Conservation (phyloP, 2,888 invertebrate genomes). For the Leucoptera coffeella region DNA sequence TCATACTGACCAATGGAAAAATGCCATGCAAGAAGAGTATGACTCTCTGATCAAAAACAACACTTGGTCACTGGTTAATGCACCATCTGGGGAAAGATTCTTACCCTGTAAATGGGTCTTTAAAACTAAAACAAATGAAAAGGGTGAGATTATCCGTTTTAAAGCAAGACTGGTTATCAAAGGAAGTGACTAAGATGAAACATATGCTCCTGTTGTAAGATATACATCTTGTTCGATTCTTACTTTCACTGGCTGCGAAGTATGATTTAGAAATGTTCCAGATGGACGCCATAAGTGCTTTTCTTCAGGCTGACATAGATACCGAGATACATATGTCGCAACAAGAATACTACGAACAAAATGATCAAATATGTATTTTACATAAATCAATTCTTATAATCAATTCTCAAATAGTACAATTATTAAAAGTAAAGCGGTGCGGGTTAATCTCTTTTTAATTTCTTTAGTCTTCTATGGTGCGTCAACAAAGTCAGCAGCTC, state of each 20-base stretch:
- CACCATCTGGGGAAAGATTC: slow-evolving; percentile 3
- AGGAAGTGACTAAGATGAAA: slow-evolving; percentile 6
- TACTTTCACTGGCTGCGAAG: slow-evolving; percentile 8
- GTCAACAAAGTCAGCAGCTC: no score
- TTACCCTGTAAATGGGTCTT: slow-evolving; percentile 7
- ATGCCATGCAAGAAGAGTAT: slow-evolving; percentile 8
- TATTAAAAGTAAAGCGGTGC: no score
- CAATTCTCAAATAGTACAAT: slow-evolving; percentile 1
- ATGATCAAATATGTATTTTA: slow-evolving; percentile 8
- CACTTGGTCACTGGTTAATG: slow-evolving; percentile 6
- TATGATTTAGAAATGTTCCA: slow-evolving; percentile 7
- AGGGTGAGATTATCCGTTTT: slow-evolving; percentile 4
- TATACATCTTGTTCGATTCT: slow-evolving; percentile 5
- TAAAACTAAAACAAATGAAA: slow-evolving; percentile 7
- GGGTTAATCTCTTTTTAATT: no score
- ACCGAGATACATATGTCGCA: slow-evolving; percentile 10
- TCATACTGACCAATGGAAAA: slow-evolving; percentile 6
- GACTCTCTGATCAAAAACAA: slow-evolving; percentile 6
- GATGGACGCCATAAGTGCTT: slow-evolving; percentile 10
- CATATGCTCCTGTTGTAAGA: slow-evolving; percentile 6
- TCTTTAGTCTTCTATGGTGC: no score
- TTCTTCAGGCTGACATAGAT: slow-evolving; percentile 10
- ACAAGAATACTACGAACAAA: slow-evolving; percentile 5
- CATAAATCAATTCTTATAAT: slow-evolving; percentile 8
- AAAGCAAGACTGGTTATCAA: slow-evolving; percentile 7